Evolutionary conservation across 2,113 vertebrate genomes (phyloP), one percentile per base, ranked within the genome.

Genomic region (Eurystomus gularis): DNA sequence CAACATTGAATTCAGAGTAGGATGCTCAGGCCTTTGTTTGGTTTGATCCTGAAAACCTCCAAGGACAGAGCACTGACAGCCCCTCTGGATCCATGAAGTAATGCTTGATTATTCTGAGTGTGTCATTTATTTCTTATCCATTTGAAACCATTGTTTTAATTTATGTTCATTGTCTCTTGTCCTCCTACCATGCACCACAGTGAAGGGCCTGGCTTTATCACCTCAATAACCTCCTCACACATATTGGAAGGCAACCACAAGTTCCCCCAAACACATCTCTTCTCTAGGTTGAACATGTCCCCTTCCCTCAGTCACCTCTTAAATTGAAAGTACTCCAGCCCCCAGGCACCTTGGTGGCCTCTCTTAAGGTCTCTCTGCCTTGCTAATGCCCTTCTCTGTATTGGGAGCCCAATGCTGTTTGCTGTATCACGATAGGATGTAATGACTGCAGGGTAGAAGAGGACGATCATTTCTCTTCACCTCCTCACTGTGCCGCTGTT

Each of bases 401-500:
- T 14, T 9, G 51, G 17, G n/a, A 29, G 11, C 40, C 69, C n/a
- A 24, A 4, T 52, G 2, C 5, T 11, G 35, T 31, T 65, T 37
- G 35, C 79, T 55, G 10, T 46, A 23, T 48, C 39, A 28, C 20
- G 13, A 6, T 1, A 10, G 0, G n/a, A 12, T 49, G 68, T 24
- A 6, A 25, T 20, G 15, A 64, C 21, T 2, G 33, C 52, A 14
- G 52, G 46, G 51, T 7, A 60, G 37, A 66, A 58, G 29, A 19
- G 37, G 5, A 24, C 5, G 29, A 37, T 83, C 86, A 46, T 7
- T 96, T 93, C 88, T 66, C 69, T 10, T 3, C 3, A 5, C 60
- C 26, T 92, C 86, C 77, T 92, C 72, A 54, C 54, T 10, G 86
- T 94, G 93, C 91, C 33, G 33, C 86, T 94, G 91, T 95, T 78